A percentile compares a stretch with the other conserved stretches of the same genome.
These are phyloP conservation scores for Hypsibius dujardini DNA, from an alignment of 1,140 invertebrate genomes.

Conservation along the genomic window DNA sequence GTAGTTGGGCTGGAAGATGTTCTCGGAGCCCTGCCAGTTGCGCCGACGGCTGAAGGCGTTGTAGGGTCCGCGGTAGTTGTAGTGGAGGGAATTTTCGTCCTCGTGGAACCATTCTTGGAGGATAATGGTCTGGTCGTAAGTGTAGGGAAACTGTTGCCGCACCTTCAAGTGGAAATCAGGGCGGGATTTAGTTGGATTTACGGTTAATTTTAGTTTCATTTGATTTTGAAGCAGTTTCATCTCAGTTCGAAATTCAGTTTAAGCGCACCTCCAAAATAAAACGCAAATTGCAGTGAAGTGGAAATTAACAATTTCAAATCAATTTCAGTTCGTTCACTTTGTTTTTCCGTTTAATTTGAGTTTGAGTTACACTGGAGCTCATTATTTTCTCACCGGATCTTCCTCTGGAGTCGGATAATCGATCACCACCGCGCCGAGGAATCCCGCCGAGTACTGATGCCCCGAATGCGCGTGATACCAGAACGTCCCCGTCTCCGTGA, in stretches of 20 bases:
- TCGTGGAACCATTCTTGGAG: constrained; percentile 17
- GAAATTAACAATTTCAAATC: too few species aligned
- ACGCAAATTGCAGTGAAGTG: too few species aligned
- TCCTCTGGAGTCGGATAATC: background rate
- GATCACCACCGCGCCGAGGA: background rate
- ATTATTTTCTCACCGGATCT: background rate
- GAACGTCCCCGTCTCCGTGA: constrained; percentile 27
- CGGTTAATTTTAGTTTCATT: too few species aligned
- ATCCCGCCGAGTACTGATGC: background rate
- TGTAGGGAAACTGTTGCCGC: background rate
- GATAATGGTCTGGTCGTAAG: background rate
- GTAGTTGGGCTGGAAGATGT: background rate
- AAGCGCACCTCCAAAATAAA: too few species aligned
- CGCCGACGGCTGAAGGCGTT: constrained; percentile 2
- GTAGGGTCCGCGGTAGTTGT: constrained; percentile 11
- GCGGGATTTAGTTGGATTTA: too few species aligned
- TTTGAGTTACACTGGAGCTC: too few species aligned
- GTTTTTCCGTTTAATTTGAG: too few species aligned
- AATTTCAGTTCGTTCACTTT: too few species aligned
- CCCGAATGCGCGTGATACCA: constrained; percentile 29
- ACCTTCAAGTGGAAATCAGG: too few species aligned
- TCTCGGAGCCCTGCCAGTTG: background rate
- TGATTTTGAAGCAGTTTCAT: too few species aligned
- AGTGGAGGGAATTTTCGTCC: background rate
- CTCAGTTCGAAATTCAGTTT: too few species aligned